A percentile compares a stretch with the other conserved stretches of the same genome.
These are phyloP conservation scores for Oryzias woworae DNA, from an alignment of 2,113 vertebrate species.

Conservation along the genomic window DNA sequence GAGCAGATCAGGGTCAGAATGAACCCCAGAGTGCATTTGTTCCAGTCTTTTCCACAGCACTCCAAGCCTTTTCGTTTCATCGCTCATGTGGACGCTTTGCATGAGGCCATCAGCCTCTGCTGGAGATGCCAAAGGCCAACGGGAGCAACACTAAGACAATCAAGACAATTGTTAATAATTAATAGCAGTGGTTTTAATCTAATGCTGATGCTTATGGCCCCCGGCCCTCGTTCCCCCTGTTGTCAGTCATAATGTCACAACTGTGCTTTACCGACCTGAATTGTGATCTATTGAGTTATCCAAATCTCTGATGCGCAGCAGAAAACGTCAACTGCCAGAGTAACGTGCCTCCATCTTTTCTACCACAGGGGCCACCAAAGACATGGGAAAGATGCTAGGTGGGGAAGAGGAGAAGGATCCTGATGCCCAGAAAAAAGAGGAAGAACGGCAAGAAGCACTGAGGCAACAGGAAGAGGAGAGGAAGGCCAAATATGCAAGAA, in stretches of 20 bases:
- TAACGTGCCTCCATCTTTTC: background rate
- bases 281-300: constrained; percentile 25
- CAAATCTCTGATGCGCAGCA: constrained; percentile 1
- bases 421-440: constrained; percentile 90
- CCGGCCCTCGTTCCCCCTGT: constrained; percentile 32
- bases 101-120: constrained; percentile 15
- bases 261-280: constrained; percentile 26
- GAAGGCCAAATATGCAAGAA: constrained; percentile 90
- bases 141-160: constrained; percentile 33
- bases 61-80: constrained; percentile 41
- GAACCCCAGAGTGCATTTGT: constrained; percentile 28
- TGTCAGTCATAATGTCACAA: constrained; percentile 20
- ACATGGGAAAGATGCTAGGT: constrained; percentile 77
- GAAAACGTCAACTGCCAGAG: constrained; percentile 2
- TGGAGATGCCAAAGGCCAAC: constrained; percentile 31
- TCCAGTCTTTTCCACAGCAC: constrained; percentile 21
- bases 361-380: constrained; percentile 82
- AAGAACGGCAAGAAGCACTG: constrained; percentile 89
- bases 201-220: background rate
- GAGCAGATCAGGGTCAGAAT: constrained; percentile 17
- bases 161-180: constrained; percentile 43
- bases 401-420: constrained; percentile 78
- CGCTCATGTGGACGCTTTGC: constrained; percentile 23
- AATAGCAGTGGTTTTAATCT: constrained; percentile 37
- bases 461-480: constrained; percentile 91